Evolutionary conservation across 2,888 invertebrate species (phyloP), one percentile per base, ranked within the genome.

Genomic region (Mimachlamys varia): DNA sequence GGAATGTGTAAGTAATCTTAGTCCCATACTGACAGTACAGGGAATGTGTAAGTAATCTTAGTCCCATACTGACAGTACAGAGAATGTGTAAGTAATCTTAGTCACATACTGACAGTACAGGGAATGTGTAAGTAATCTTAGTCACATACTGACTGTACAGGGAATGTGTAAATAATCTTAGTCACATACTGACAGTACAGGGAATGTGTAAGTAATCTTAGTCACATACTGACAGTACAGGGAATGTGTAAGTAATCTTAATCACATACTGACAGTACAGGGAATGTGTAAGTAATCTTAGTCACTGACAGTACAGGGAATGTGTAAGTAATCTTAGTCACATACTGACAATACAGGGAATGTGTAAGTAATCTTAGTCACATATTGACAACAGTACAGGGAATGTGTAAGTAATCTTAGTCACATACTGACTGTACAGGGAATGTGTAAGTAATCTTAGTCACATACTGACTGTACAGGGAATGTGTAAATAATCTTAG

Each of bases 391-490:
- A 97, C 97, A 92, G 98, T 97, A 17, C 94, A 96, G 62, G 95
- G 95, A 37, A 93, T 96, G 44, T 95, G 97, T 97, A 94, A 94
- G 96, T 95, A 27, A 89, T 49, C 49, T 58, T 62, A 53, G 53
- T 53, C 17, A 53, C 53, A 53, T 19, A 53, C 53, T 53, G 12
- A 53, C 53, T 12, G 44, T 89, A 62, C 62, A n/a, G 62, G 27
- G n/a, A n/a, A 27, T 62, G 53, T 53, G 53, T 97, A 94, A 94
- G 96, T 95, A 27, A 89, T 49, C 49, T 58, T 62, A 53, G 53
- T 53, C 97, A 98, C 92, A 97, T 99, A 89, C 97, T 99, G 0
- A 97, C 97, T 92, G 98, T 97, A 17, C 94, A 96, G 62, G 95
- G 95, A 37, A 93, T 96, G 44, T 95, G 97, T 97, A 94, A 94